Base-by-base conservation (phyloP, 2,797 vertebrate species). In the Zenarchopterus dispar region DNA sequence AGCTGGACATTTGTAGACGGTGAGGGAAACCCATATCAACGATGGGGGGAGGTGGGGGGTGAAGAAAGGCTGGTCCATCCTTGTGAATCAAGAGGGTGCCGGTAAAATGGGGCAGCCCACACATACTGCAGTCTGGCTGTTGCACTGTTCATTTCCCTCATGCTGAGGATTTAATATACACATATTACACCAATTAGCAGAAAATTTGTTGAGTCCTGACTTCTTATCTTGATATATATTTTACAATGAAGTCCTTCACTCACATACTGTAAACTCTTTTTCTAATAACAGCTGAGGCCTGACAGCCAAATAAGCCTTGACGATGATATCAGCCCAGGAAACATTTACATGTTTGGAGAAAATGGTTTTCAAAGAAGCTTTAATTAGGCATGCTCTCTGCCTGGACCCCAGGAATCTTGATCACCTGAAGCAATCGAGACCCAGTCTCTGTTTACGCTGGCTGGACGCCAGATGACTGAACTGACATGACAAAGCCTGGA, bases 391-490 rank as follows among this genome's bases (percentile, higher is more conserved):
- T 66, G 67, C 54, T 79, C 64, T 8, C 26, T 43, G 70, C 77
- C 44, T 78, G 74, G 73, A 84, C 78, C 70, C 82, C 81, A 78
- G 67, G 52, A 62, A 77, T 73, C 73, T 55, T 5, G 5, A 42
- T 84, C 78, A 89, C 87, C 83, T 75, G 33, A 78, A 86, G 75
- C 76, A 85, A 86, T 86, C 76, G 73, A 68, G 65, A 63, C 63
- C 49, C 44, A 0, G 67, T 83, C 67, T 85, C 45, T 79, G 84
- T 91, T 92, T 86, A 79, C 62, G 6, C 62, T 88, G 90, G 90
- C 67, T 6, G 1, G 17, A 62, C 8, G 58, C 88, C 90, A 89
- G 79, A 78, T 49, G 70, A 86, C 84, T 86, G 84, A 88, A 84
- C 70, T 65, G 88, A 88, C 85, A 83, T 56, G 86, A 82, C 82